Conservation (phyloP, 2,888 invertebrate genomes). For the Epirrita christyi region DNA sequence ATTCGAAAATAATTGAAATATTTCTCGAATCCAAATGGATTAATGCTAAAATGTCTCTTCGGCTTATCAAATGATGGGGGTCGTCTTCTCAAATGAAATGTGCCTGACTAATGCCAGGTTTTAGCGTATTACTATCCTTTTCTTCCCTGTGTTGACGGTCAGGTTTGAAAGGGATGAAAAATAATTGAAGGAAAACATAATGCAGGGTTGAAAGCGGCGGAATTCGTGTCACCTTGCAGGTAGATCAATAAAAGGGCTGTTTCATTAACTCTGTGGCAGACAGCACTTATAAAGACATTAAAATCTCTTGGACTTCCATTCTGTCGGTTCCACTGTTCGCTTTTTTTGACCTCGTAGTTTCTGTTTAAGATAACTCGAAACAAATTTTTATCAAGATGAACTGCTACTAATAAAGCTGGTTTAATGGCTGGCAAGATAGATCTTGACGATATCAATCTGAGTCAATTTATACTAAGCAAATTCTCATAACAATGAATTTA, state of each 20-base stretch:
- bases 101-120: slow-evolving; percentile 66
- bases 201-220: slow-evolving; percentile 70
- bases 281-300: slow-evolving; percentile 84
- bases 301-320: slow-evolving; percentile 63
- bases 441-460: slow-evolving; percentile 30
- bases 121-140: slow-evolving; percentile 52
- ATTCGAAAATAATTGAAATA: slow-evolving; percentile 65
- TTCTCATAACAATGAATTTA: slow-evolving; percentile 43
- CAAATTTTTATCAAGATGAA: slow-evolving; percentile 45
- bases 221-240: slow-evolving; percentile 79
- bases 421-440: slow-evolving; percentile 29
- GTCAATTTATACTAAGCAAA: slow-evolving; percentile 27
- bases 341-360: slow-evolving; percentile 46
- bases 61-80: slow-evolving; percentile 81
- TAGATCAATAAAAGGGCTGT: slow-evolving; percentile 81
- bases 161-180: slow-evolving; percentile 56
- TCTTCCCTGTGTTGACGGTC: slow-evolving; percentile 39
- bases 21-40: slow-evolving; percentile 68
- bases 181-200: slow-evolving; percentile 78
- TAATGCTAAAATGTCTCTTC: slow-evolving; percentile 75
- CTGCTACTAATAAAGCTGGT: slow-evolving; percentile 30
- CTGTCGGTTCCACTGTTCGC: slow-evolving; percentile 47
- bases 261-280: slow-evolving; percentile 78
- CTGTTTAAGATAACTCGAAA: slow-evolving; percentile 49
- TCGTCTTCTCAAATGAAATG: slow-evolving; percentile 77